Conservation (phyloP, 2,797 vertebrate species). For the Rhynchotus rufescens region DNA sequence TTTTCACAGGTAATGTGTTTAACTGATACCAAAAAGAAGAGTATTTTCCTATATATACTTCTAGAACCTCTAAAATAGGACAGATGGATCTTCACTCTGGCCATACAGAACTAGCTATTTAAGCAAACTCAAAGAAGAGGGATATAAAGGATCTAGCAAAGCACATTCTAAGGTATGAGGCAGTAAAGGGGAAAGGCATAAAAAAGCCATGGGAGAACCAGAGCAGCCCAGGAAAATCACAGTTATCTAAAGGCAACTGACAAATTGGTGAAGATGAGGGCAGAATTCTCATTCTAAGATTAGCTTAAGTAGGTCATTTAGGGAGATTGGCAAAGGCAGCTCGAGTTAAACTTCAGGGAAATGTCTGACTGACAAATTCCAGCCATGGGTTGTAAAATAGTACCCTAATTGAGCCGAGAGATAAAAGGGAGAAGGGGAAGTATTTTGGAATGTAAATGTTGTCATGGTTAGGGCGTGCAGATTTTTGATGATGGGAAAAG, state of each 20-base stretch:
- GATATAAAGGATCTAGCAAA: not conserved
- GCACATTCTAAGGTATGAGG: not conserved
- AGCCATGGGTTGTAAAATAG: not conserved
- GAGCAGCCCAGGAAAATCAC: not conserved
- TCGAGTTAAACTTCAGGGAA: not conserved
- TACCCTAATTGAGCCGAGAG: conserved; percentile 3
- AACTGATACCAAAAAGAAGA: too few species aligned
- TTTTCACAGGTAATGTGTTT: not conserved
- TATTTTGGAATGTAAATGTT: conserved; percentile 24
- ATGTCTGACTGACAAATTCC: not conserved
- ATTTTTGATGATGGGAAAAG: conserved; percentile 8
- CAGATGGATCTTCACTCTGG: not conserved
- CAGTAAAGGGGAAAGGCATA: not conserved
- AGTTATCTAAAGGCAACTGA: not conserved
- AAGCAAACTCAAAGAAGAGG: not conserved
- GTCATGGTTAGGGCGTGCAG: not conserved
- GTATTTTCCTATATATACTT: not conserved
- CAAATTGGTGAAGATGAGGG: not conserved
- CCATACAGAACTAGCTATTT: not conserved
- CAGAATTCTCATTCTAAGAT: not conserved
- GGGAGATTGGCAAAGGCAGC: conserved; percentile 7
- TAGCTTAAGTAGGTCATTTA: not conserved
- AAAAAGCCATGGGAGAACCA: not conserved
- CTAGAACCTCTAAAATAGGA: not conserved
- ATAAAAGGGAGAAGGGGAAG: conserved; percentile 27